A percentile compares a stretch with the other conserved stretches of the same genome.
Conservation (phyloP, 2,113 vertebrate species). For the Notechis scutatus region DNA sequence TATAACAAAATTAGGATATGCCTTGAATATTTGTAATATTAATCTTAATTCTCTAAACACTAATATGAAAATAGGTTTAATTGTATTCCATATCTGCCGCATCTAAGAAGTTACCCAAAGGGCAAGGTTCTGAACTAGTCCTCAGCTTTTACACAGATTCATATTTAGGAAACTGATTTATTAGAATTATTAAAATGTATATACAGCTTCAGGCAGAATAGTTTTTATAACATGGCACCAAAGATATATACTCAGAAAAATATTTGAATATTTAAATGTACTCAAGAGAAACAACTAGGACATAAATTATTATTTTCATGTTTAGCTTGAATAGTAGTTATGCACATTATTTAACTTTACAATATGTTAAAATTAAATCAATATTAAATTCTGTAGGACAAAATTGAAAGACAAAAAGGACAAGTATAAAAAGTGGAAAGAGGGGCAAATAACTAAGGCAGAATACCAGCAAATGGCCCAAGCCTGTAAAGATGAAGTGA, state of each 20-base stretch:
- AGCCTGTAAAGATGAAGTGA: no score
- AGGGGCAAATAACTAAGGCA: neutral
- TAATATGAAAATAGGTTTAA: neutral
- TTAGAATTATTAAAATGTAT: neutral
- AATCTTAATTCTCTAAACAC: neutral
- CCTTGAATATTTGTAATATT: neutral
- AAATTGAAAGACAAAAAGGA: no score
- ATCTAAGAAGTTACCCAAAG: neutral
- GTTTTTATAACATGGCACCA: neutral
- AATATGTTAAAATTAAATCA: neutral
- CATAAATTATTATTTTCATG: neutral
- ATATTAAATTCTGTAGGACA: neutral
- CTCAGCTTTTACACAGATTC: neutral
- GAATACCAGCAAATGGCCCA: no score
- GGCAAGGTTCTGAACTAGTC: neutral
- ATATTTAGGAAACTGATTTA: neutral
- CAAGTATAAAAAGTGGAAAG: no score
- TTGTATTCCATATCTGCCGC: neutral
- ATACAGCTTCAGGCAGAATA: neutral
- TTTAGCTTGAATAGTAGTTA: neutral
- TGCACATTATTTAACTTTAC: neutral
- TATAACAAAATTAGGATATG: neutral
- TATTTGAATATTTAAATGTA: neutral
- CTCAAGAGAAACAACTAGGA: neutral
- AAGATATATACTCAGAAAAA: neutral